A percentile compares a stretch with the other conserved stretches of the same genome.
These are phyloP conservation scores for Zonotrichia leucophrys DNA, from an alignment of 2,113 vertebrate genomes.

Conservation along the genomic window DNA sequence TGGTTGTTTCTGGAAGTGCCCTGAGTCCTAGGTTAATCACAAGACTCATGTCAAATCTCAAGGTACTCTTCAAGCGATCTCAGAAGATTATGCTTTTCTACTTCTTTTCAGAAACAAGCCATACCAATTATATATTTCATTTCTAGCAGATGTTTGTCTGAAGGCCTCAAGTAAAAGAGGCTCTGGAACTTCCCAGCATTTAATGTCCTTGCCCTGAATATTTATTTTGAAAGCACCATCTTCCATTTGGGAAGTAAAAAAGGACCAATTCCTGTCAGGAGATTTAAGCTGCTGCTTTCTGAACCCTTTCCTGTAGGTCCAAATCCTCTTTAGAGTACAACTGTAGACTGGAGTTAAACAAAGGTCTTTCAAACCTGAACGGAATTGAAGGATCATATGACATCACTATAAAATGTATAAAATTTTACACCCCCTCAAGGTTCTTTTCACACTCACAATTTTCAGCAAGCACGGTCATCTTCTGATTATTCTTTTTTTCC, in stretches of 20 bases:
- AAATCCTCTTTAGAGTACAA: not conserved
- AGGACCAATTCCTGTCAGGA: not conserved
- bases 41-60: not conserved
- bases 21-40: not conserved
- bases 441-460: not conserved
- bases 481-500: accelerated
- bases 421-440: not conserved
- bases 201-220: not conserved
- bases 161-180: not conserved
- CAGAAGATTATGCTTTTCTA: not conserved
- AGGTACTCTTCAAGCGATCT: not conserved
- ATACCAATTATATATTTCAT: not conserved
- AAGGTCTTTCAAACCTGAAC: not conserved
- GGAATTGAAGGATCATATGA: not conserved
- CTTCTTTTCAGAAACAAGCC: not conserved
- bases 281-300: not conserved
- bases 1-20: not conserved
- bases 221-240: not conserved
- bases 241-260: not conserved
- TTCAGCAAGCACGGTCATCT: not conserved
- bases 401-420: not conserved
- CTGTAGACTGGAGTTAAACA: not conserved
- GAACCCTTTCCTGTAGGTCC: not conserved
- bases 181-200: not conserved
- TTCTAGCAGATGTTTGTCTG: not conserved